phyloP scores from a whole-genome alignment of 1,140 invertebrate species.

The Halotydeus destructor region DNA sequence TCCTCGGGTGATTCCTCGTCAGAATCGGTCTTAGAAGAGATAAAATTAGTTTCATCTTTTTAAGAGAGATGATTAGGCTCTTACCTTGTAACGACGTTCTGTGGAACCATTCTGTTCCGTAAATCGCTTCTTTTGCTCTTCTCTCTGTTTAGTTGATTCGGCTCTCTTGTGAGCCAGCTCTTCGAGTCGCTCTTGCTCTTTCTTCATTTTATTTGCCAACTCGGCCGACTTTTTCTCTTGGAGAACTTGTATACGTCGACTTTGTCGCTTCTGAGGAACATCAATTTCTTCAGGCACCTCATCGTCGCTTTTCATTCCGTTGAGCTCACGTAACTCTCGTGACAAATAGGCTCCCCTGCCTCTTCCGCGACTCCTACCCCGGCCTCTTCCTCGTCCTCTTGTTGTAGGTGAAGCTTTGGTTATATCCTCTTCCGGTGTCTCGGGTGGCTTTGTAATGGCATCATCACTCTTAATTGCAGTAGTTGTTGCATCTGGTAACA shows the following conservation, averaged over 20 bases:
- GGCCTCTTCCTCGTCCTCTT: conserved; percentile 14
- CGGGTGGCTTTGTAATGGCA: conserved; percentile 5
- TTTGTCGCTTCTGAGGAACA: conserved; percentile 24
- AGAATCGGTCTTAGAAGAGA: not conserved
- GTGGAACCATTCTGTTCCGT: too few species aligned
- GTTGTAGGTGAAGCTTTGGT: conserved; percentile 10
- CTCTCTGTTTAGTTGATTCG: not conserved
- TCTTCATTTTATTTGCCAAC: conserved; percentile 15
- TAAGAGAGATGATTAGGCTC: too few species aligned
- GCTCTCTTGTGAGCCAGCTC: conserved; percentile 14
- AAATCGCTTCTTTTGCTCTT: not conserved
- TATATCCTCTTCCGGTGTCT: conserved; percentile 10
- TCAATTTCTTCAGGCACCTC: conserved; percentile 5
- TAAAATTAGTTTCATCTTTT: not conserved
- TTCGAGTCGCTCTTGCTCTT: conserved; percentile 13
- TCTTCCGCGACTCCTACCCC: conserved; percentile 21
- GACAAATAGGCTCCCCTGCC: conserved; percentile 19
- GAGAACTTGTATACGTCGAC: conserved; percentile 31
- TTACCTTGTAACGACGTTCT: too few species aligned
- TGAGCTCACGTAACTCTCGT: not conserved
- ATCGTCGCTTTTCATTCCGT: conserved; percentile 6
- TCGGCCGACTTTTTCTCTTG: conserved; percentile 19
- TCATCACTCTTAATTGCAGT: too few species aligned
- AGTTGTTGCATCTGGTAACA: too few species aligned
- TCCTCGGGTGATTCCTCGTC: conserved; percentile 4